These are phyloP conservation scores for Thalassophryne amazonica DNA, from an alignment of 2,797 vertebrate genomes.

Conservation along the genomic window DNA sequence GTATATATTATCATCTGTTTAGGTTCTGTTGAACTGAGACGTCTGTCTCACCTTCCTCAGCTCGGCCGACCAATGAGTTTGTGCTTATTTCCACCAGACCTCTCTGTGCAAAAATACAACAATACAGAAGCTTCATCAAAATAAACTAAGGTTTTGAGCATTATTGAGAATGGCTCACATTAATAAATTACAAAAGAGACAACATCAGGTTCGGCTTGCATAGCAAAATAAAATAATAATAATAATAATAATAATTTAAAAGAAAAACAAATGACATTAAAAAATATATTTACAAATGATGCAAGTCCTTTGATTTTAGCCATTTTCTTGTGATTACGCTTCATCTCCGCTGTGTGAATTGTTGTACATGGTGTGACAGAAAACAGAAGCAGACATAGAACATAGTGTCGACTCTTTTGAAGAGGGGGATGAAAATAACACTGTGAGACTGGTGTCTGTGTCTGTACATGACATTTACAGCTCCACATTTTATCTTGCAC, in stretches of 20 bases:
- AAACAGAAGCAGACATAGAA: conserved; percentile 66
- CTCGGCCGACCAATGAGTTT: conserved; percentile 89
- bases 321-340: conserved; percentile 55
- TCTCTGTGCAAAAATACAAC: conserved; percentile 95
- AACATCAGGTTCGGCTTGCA: conserved; percentile 91
- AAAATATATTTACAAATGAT: conserved; percentile 95
- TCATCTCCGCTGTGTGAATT: conserved; percentile 55
- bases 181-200: conserved; percentile 93
- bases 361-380: conserved; percentile 68
- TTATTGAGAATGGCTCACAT: conserved; percentile 87
- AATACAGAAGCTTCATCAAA: conserved; percentile 71
- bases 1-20: conserved; percentile 49
- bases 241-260: no score
- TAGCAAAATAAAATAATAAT: conserved; percentile 99
- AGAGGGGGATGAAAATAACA: conserved; percentile 77
- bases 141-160: conserved; percentile 72
- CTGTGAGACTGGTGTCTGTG: conserved; percentile 90
- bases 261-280: conserved; percentile 81
- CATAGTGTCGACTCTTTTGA: conserved; percentile 77
- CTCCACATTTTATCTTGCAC: conserved; percentile 63
- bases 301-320: conserved; percentile 86
- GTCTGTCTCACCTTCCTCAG: conserved; percentile 78
- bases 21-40: conserved; percentile 51
- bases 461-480: conserved; percentile 99
- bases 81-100: conserved; percentile 98